Percentiles rank a stretch among this genome's conserved stretches.
Conservation (phyloP, 2,888 invertebrate genomes). For the Hypsopygia costalis region DNA sequence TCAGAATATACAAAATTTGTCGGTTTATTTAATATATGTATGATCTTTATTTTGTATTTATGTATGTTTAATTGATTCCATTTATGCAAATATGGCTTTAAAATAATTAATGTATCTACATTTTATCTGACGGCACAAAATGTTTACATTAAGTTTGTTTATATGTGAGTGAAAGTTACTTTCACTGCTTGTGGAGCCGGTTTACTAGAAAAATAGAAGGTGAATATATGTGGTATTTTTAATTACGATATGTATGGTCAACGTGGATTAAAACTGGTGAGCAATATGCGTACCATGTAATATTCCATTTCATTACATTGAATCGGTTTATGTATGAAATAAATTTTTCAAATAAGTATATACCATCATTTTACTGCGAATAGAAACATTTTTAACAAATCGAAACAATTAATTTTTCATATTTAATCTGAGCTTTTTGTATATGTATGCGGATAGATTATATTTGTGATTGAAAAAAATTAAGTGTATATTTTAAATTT, state of each 20-base stretch:
- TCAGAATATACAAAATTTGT: too few relatives aligned
- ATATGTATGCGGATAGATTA: constrained; percentile 1
- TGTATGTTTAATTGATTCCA: too few relatives aligned
- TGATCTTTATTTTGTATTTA: too few relatives aligned
- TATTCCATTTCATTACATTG: too few relatives aligned
- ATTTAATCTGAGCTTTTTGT: background rate
- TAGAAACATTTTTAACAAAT: too few relatives aligned
- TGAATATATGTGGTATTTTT: background rate
- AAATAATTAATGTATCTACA: background rate
- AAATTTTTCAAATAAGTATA: too few relatives aligned
- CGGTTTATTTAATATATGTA: too few relatives aligned
- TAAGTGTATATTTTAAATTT: background rate
- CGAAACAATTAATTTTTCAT: too few relatives aligned
- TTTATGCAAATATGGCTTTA: background rate
- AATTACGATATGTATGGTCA: background rate
- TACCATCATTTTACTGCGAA: too few relatives aligned
- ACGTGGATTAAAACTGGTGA: too few relatives aligned
- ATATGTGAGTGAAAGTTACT: background rate
- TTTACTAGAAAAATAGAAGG: background rate
- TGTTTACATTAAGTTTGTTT: background rate
- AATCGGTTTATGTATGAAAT: too few relatives aligned
- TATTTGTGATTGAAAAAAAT: background rate
- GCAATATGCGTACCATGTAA: too few relatives aligned
- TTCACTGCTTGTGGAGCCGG: background rate
- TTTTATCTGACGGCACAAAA: background rate